phyloP scores from a whole-genome alignment of 2,888 invertebrate genomes.

The Blera fallax region DNA sequence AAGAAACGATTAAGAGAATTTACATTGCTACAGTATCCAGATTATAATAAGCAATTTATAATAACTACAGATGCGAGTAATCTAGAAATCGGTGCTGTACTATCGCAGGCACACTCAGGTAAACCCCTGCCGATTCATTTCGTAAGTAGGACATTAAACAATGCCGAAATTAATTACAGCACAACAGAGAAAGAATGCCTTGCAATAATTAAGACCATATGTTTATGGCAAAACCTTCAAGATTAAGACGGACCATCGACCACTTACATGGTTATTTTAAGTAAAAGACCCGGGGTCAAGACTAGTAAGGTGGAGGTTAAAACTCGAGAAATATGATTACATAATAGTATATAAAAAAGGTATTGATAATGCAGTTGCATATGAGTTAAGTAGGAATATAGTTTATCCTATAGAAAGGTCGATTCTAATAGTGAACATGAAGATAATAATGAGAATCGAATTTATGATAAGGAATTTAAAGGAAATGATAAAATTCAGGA shows the following conservation, averaged over 20 bases:
- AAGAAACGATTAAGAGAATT: too few species aligned
- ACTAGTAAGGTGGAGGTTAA: not conserved
- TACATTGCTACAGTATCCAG: not conserved
- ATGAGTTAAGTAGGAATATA: not conserved
- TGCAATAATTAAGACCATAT: too few species aligned
- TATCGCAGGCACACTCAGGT: not conserved
- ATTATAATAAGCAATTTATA: too few species aligned
- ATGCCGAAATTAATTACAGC: not conserved
- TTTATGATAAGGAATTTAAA: not conserved
- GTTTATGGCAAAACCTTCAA: not conserved
- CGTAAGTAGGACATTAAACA: not conserved
- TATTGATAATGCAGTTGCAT: not conserved
- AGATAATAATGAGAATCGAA: not conserved
- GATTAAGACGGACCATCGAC: not conserved
- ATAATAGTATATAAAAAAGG: not conserved
- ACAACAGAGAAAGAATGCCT: not conserved
- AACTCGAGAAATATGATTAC: not conserved
- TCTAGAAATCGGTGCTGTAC: not conserved
- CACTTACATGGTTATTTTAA: not conserved
- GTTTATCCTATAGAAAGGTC: not conserved
- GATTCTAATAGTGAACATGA: not conserved
- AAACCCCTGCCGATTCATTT: constrained; percentile 9
- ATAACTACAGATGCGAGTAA: not conserved
- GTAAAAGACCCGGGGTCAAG: not conserved
- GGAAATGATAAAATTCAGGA: not conserved